Base-by-base conservation (phyloP, 2,113 vertebrate genomes). In the Cryptotis parvus region DNA sequence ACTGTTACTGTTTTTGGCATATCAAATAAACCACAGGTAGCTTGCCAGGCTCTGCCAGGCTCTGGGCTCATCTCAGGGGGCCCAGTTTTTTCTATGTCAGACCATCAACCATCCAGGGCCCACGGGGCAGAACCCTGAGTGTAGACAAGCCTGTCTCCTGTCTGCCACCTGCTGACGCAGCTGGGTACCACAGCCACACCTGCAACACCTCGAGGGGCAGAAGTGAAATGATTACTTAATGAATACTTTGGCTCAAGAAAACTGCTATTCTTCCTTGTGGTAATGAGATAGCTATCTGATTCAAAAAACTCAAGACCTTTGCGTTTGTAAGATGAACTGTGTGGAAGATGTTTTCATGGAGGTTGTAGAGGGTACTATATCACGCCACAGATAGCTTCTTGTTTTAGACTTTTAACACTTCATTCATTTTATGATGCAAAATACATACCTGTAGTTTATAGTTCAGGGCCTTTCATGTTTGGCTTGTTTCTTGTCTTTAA, bases 211-310 rank as follows among this genome's bases (percentile, higher is more conserved):
- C n/a, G n/a, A n/a, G n/a, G n/a, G n/a, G n/a, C n/a, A n/a, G n/a
- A n/a, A 83, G 1, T 76, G 35, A 90, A 76, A 80, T 93, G 76
- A 80, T 35, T 55, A 6, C 35, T 92, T 76, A 93, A 69, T 89
- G 68, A 78, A 83, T 35, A 63, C 37, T 83, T 86, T 95, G 76
- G 73, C 76, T 88, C 63, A 61, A 82, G 61, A 63, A 84, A 73
- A 68, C 31, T 52, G 90, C 18, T 69, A 39, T 88, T 90, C 87
- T 84, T 91, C 68, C 91, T 61, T 90, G 72, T 83, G 82, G 45
- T 93, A 81, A 55, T 87, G 72, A 91, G 88, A 66, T 84, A 52
- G 16, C 49, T 94, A 83, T 90, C 55, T 73, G 55, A 91, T 94
- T 70, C 82, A 72, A 78, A 37, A 90, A 93, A 43, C 43, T 69